These are phyloP conservation scores for Phocoena sinus DNA, from an alignment of 2,113 vertebrate genomes.

Conservation along the genomic window DNA sequence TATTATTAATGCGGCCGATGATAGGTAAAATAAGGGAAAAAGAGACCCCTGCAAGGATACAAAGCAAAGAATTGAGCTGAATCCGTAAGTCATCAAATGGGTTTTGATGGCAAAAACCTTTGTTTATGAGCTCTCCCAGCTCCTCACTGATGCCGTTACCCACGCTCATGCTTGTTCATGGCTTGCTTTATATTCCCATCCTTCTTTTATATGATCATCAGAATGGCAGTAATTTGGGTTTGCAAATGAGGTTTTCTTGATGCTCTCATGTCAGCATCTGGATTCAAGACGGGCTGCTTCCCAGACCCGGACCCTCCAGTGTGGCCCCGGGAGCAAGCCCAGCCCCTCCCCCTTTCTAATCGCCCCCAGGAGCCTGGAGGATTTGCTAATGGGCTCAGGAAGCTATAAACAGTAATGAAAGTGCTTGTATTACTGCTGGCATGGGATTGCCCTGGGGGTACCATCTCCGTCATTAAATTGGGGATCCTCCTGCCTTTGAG, in stretches of 20 bases:
- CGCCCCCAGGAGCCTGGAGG: constrained; percentile 70
- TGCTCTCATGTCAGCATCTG: constrained; percentile 79
- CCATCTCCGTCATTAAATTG: constrained; percentile 64
- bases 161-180: constrained; percentile 6
- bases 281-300: constrained; percentile 72
- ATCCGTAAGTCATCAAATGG: constrained; percentile 41
- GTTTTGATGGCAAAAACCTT: constrained; percentile 39
- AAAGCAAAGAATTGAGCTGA: constrained; percentile 6
- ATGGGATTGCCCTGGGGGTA: constrained; percentile 63
- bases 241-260: constrained; percentile 77
- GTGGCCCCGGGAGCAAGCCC: constrained; percentile 34
- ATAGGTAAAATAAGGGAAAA: background rate
- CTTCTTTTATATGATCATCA: constrained; percentile 61
- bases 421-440: constrained; percentile 61
- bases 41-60: background rate
- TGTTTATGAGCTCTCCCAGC: background rate
- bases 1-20: background rate
- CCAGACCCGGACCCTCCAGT: constrained; percentile 25
- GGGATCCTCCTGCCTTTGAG: constrained; percentile 50
- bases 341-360: constrained; percentile 64
- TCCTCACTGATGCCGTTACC: background rate
- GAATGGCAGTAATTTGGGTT: constrained; percentile 71
- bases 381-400: constrained; percentile 72
- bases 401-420: constrained; percentile 76
- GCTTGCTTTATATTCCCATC: constrained; percentile 34